phyloP scores from a whole-genome alignment of 2,888 invertebrate genomes.

The Eilema depressum region DNA sequence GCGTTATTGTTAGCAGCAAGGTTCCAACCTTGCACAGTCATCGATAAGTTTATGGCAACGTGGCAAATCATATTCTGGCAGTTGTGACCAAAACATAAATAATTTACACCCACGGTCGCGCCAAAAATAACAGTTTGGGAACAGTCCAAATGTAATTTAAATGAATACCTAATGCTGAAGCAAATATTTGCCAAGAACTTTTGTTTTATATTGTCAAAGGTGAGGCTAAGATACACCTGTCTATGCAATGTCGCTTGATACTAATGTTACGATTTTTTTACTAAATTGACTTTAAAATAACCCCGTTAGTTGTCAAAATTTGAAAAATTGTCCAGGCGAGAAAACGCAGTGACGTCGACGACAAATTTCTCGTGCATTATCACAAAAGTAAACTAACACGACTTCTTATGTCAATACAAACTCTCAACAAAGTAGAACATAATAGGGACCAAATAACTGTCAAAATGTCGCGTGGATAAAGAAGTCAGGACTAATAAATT shows the following conservation, averaged over 20 bases:
- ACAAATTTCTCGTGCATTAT: no score
- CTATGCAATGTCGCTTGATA: not conserved
- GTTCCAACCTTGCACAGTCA: constrained; percentile 46
- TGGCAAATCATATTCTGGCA: constrained; percentile 58
- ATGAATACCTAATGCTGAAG: constrained; percentile 47
- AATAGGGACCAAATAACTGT: no score
- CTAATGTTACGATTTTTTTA: no score
- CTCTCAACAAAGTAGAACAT: no score
- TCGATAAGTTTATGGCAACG: constrained; percentile 41
- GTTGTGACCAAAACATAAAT: constrained; percentile 53
- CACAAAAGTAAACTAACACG: no score
- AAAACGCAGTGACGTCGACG: no score
- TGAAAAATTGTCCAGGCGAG: no score
- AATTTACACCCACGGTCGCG: constrained; percentile 56
- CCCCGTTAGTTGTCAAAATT: no score
- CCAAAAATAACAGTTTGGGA: constrained; percentile 66
- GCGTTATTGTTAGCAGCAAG: constrained; percentile 21
- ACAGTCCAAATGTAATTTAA: constrained; percentile 72
- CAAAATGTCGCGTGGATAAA: no score
- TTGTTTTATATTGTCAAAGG: constrained; percentile 9
- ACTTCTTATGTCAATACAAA: no score
- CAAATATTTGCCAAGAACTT: constrained; percentile 38
- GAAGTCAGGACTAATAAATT: no score
- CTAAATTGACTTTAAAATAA: no score
- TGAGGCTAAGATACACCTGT: not conserved